Evolutionary conservation across 2,797 vertebrate species (phyloP).

Genomic region (Urocyon cinereoargenteus): DNA sequence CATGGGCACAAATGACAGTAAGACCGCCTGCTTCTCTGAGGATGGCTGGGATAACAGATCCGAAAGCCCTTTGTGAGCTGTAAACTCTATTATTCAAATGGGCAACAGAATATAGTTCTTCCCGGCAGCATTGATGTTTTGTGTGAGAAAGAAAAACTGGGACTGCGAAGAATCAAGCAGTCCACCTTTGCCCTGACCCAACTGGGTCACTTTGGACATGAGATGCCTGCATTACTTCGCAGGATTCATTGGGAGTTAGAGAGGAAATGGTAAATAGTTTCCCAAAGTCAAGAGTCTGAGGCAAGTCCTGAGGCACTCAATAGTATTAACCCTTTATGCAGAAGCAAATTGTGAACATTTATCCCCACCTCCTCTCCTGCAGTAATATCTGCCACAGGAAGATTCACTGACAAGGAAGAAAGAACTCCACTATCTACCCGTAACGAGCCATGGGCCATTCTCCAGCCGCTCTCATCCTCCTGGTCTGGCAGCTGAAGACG

Average conservation of each 20-base stretch:
- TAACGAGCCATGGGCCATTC: fast-evolving
- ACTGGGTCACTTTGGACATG: neutral
- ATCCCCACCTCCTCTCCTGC: neutral
- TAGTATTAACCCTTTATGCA: neutral
- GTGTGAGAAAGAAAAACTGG: neutral
- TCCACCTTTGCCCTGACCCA: neutral
- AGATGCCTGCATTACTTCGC: neutral
- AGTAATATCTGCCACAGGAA: neutral
- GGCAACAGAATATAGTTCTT: neutral
- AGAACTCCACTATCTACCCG: neutral
- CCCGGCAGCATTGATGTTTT: neutral
- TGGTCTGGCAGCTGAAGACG: neutral
- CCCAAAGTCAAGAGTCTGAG: neutral
- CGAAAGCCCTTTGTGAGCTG: neutral
- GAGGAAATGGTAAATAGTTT: neutral
- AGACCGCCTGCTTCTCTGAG: neutral
- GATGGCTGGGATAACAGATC: neutral
- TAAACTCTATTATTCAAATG: neutral
- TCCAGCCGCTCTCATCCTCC: fast-evolving
- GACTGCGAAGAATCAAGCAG: neutral
- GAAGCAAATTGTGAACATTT: neutral
- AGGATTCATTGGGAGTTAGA: neutral
- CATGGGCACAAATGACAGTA: neutral
- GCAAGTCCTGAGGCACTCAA: neutral
- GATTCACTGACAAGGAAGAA: neutral